Conservation (phyloP, 1,140 invertebrate genomes). For the Luehdorfia chinensis region DNA sequence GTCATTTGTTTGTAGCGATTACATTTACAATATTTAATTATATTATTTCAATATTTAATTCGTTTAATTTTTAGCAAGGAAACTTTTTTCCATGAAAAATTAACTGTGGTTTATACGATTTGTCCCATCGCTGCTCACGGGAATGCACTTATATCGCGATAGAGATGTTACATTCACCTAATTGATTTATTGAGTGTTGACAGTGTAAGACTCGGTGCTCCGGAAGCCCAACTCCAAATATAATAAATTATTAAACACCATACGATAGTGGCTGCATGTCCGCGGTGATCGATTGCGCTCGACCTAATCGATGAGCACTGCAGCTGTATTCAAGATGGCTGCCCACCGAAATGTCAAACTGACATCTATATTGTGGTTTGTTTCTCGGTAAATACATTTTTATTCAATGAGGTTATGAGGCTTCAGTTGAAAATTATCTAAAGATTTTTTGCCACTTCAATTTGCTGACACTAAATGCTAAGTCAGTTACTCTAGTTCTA, state of each 20-base stretch:
- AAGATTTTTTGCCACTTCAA: background rate
- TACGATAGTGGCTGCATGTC: slow-evolving; percentile 34
- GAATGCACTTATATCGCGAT: slow-evolving; percentile 27
- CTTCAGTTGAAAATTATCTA: slow-evolving; percentile 10
- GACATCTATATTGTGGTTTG: slow-evolving; percentile 51
- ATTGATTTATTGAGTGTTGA: slow-evolving; percentile 72
- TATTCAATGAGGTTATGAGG: background rate
- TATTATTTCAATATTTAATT: too few species aligned
- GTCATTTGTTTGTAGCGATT: too few species aligned
- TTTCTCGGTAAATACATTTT: slow-evolving; percentile 33
- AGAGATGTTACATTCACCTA: slow-evolving; percentile 49
- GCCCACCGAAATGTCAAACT: slow-evolving; percentile 40
- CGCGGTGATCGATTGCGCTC: slow-evolving; percentile 45
- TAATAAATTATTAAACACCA: slow-evolving; percentile 51
- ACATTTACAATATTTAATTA: too few species aligned
- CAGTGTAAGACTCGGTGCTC: slow-evolving; percentile 46
- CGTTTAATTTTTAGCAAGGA: too few species aligned
- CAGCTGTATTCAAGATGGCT: slow-evolving; percentile 52
- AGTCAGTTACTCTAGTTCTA: too few species aligned
- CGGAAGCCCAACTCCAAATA: slow-evolving; percentile 58
- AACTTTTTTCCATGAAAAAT: too few species aligned
- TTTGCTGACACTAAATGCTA: too few species aligned
- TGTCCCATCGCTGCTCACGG: background rate
- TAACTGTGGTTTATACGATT: too few species aligned
- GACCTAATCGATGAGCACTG: slow-evolving; percentile 37